phyloP scores from a whole-genome alignment of 2,113 vertebrate genomes.

The Tamias sibiricus region DNA sequence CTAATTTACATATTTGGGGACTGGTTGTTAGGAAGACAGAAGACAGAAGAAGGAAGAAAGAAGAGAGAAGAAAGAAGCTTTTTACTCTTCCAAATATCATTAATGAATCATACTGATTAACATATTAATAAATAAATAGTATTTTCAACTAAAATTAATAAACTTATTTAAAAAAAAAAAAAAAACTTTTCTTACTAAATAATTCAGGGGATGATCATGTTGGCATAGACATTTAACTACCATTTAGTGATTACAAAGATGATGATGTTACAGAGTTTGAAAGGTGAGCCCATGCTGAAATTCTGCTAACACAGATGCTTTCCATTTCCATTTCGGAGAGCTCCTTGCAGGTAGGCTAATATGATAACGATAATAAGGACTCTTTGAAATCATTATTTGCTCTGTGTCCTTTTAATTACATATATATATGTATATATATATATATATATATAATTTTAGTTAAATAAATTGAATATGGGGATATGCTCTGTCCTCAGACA shows the following conservation, averaged over 20 bases:
- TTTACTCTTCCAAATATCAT: not conserved
- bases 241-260: conserved; percentile 6
- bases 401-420: not conserved
- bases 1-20: not conserved
- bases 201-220: not conserved
- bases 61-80: too few relatives aligned
- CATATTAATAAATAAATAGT: not conserved
- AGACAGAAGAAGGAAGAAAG: too few relatives aligned
- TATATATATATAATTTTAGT: not conserved
- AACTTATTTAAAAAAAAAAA: not conserved
- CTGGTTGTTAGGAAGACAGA: too few relatives aligned
- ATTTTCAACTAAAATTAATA: not conserved
- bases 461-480: conserved; percentile 25
- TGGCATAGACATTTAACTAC: not conserved
- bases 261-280: not conserved
- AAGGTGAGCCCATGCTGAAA: not conserved
- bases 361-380: not conserved
- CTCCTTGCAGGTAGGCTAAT: not conserved
- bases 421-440: too few relatives aligned
- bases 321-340: not conserved
- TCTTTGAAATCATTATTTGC: not conserved
- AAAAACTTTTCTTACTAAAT: not conserved
- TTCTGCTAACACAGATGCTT: not conserved
- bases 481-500: conserved; percentile 7
- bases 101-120: not conserved